Evolutionary conservation across 2,113 vertebrate species (phyloP).

Genomic region (Archocentrus centrarchus): DNA sequence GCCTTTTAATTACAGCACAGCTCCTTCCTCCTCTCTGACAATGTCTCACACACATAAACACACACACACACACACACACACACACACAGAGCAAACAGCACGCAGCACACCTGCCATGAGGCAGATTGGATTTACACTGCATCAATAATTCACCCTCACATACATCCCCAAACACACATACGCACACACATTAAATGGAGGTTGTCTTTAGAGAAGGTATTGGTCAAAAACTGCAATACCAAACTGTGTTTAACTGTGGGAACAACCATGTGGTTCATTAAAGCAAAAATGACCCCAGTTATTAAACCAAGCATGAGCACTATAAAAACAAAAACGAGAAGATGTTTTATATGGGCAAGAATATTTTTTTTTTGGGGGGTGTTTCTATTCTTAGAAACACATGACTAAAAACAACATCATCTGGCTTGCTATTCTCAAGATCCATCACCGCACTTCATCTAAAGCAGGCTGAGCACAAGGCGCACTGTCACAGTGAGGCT

Average conservation of each 20-base stretch:
- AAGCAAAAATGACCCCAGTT: slow-evolving; percentile 9
- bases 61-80: slow-evolving; percentile 22
- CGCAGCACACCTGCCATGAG: slow-evolving; percentile 64
- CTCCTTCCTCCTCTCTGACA: slow-evolving; percentile 46
- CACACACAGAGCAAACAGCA: slow-evolving; percentile 46
- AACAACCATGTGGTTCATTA: slow-evolving; percentile 21
- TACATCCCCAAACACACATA: slow-evolving; percentile 39
- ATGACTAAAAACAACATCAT: slow-evolving; percentile 44
- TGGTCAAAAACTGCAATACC: slow-evolving; percentile 13
- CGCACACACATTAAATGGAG: slow-evolving; percentile 16
- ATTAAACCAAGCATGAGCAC: slow-evolving; percentile 25
- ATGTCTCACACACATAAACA: slow-evolving; percentile 17
- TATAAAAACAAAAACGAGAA: slow-evolving; percentile 26
- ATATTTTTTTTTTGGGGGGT: background rate
- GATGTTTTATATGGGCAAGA: background rate
- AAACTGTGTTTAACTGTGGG: background rate
- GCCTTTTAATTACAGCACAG: slow-evolving; percentile 71
- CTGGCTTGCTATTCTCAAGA: slow-evolving; percentile 43
- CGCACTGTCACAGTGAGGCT: slow-evolving; percentile 36
- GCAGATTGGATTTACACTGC: slow-evolving; percentile 74
- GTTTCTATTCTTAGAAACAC: slow-evolving; percentile 61
- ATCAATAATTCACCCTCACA: slow-evolving; percentile 74
- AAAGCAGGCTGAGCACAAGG: slow-evolving; percentile 31
- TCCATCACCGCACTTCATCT: slow-evolving; percentile 29
- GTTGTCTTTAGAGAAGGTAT: slow-evolving; percentile 20